phyloP scores from a whole-genome alignment of 2,888 invertebrate genomes.

The Metellina segmentata region DNA sequence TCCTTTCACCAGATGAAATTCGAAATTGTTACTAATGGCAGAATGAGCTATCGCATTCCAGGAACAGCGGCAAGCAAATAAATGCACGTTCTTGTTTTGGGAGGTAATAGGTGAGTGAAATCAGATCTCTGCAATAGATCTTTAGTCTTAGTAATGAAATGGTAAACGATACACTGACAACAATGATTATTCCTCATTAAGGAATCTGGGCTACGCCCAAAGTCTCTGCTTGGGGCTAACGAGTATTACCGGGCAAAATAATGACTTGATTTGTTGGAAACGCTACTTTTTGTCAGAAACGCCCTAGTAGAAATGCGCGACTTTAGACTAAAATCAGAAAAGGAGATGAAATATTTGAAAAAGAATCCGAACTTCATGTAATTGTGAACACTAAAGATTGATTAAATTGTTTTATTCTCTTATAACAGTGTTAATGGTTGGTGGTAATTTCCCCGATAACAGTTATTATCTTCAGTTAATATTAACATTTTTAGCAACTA shows the following conservation, averaged over 20 bases:
- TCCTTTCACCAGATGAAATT: not conserved
- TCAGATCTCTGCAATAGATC: not conserved
- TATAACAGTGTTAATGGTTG: too few relatives aligned
- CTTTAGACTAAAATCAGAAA: not conserved
- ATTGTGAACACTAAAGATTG: too few relatives aligned
- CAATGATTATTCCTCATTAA: conserved; percentile 52
- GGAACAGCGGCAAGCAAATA: not conserved
- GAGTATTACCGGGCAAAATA: conserved; percentile 21
- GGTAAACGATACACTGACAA: not conserved
- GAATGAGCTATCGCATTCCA: not conserved
- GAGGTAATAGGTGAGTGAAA: not conserved
- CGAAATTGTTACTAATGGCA: not conserved
- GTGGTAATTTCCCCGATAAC: too few relatives aligned
- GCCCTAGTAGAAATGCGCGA: not conserved
- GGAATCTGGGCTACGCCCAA: conserved; percentile 40
- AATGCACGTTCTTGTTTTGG: not conserved
- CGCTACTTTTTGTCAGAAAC: conserved; percentile 21
- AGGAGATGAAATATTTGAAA: too few relatives aligned
- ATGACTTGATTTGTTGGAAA: not conserved
- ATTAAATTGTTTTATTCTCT: too few relatives aligned
- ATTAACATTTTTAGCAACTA: too few relatives aligned
- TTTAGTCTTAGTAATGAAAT: not conserved
- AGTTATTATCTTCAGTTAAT: too few relatives aligned
- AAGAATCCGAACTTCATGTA: too few relatives aligned
- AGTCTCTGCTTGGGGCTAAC: conserved; percentile 32